A percentile compares a stretch with the other conserved stretches of the same genome.
These are phyloP conservation scores for Parauchenoglanis ngamensis DNA, from an alignment of 2,797 vertebrate species.

Conservation along the genomic window DNA sequence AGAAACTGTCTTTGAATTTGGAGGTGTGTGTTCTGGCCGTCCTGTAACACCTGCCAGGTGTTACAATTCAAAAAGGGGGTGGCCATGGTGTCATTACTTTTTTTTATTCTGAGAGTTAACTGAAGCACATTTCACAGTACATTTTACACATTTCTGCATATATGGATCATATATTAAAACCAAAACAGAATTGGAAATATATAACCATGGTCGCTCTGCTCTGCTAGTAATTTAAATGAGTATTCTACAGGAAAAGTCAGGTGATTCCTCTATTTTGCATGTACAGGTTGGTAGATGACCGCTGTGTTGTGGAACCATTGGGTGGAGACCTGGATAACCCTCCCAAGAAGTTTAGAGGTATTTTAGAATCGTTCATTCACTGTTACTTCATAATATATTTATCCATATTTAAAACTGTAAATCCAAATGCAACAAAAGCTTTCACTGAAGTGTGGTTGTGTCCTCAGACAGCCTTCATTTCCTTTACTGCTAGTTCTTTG, in stretches of 20 bases:
- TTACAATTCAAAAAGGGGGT: too few relatives aligned
- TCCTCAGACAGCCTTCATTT: slow-evolving; percentile 27
- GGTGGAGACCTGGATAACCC: slow-evolving; percentile 94
- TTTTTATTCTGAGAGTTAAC: background rate
- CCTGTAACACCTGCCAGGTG: too few relatives aligned
- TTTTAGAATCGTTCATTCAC: background rate
- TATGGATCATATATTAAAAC: background rate
- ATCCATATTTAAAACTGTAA: background rate
- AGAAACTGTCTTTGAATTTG: too few relatives aligned
- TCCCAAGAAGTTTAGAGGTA: slow-evolving; percentile 98
- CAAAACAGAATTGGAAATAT: background rate
- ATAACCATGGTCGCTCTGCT: background rate
- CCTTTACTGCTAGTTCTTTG: slow-evolving; percentile 27
- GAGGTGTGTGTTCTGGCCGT: too few relatives aligned
- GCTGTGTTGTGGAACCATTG: slow-evolving; percentile 92
- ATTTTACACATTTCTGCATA: background rate
- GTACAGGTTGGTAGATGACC: slow-evolving; percentile 92
- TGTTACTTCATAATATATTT: background rate
- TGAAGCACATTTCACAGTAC: background rate
- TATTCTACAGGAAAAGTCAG: background rate
- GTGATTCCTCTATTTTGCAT: slow-evolving; percentile 42
- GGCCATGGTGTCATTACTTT: too few relatives aligned
- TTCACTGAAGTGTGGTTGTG: background rate
- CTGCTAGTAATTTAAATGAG: background rate
- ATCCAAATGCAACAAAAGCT: background rate